phyloP scores from a whole-genome alignment of 2,113 vertebrate genomes.

The Paratilapia polleni region DNA sequence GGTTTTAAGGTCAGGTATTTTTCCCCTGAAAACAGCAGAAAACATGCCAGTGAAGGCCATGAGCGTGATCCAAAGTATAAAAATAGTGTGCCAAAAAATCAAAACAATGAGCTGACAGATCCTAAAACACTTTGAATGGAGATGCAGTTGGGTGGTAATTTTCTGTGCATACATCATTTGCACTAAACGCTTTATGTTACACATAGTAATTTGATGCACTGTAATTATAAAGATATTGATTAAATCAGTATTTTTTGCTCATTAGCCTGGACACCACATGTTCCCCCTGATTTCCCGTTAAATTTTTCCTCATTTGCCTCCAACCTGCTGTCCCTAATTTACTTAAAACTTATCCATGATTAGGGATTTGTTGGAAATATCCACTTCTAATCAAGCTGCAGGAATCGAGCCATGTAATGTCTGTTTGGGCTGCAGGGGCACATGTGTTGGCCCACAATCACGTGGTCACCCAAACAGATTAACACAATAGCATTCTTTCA shows the following conservation, averaged over 20 bases:
- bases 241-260: slow-evolving; percentile 16
- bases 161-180: not conserved
- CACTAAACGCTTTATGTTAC: not conserved
- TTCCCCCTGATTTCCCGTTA: slow-evolving; percentile 44
- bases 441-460: slow-evolving; percentile 39
- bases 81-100: not conserved
- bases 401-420: slow-evolving; percentile 41
- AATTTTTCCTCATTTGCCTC: slow-evolving; percentile 37
- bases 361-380: slow-evolving; percentile 60
- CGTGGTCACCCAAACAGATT: slow-evolving; percentile 37
- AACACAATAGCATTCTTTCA: slow-evolving; percentile 69
- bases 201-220: slow-evolving; percentile 28
- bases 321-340: slow-evolving; percentile 49
- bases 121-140: not conserved
- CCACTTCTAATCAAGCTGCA: slow-evolving; percentile 63
- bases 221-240: slow-evolving; percentile 42
- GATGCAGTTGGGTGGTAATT: not conserved
- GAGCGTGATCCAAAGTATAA: not conserved
- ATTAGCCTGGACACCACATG: slow-evolving; percentile 45
- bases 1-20: not conserved
- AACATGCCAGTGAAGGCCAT: not conserved
- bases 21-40: not conserved
- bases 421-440: slow-evolving; percentile 25
- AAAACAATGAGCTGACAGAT: not conserved
- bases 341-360: slow-evolving; percentile 62